A percentile compares a stretch with the other conserved stretches of the same genome.
Conservation (phyloP, 2,888 invertebrate genomes). For the Apotomis turbidana region DNA sequence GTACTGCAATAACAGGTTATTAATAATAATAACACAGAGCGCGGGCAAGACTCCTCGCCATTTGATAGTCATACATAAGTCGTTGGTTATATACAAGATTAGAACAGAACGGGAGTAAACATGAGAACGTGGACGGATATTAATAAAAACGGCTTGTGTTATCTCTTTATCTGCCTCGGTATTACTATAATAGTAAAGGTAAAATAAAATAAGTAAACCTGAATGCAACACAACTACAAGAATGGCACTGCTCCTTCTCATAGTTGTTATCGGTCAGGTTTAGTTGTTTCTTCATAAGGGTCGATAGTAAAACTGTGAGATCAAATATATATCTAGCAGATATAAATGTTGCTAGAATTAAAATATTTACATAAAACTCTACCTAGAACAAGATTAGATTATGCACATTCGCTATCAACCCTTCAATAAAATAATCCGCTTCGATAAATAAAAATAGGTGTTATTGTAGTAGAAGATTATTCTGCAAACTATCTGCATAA, state of each 20-base stretch:
- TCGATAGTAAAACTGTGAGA: constrained; percentile 6
- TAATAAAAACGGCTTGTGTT: background rate
- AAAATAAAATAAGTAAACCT: background rate
- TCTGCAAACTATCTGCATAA: no score
- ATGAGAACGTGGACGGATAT: background rate
- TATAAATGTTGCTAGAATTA: background rate
- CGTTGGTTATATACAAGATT: no score
- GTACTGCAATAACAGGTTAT: no score
- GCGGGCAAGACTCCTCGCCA: no score
- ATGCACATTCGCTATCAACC: background rate
- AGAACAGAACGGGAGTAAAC: background rate
- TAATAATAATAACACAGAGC: no score
- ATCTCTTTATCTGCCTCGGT: background rate
- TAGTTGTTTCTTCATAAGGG: background rate
- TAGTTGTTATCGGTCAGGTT: background rate
- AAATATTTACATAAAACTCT: background rate
- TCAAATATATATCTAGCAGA: background rate
- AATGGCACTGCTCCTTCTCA: background rate
- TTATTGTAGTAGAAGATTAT: no score
- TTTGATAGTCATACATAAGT: no score
- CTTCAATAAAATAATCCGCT: no score
- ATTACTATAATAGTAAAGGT: background rate
- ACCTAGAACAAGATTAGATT: background rate
- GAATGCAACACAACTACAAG: background rate
- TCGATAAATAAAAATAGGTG: no score